Evolutionary conservation across 2,888 invertebrate genomes (phyloP), one percentile per base, ranked within the genome.

Genomic region (Aelia acuminata): DNA sequence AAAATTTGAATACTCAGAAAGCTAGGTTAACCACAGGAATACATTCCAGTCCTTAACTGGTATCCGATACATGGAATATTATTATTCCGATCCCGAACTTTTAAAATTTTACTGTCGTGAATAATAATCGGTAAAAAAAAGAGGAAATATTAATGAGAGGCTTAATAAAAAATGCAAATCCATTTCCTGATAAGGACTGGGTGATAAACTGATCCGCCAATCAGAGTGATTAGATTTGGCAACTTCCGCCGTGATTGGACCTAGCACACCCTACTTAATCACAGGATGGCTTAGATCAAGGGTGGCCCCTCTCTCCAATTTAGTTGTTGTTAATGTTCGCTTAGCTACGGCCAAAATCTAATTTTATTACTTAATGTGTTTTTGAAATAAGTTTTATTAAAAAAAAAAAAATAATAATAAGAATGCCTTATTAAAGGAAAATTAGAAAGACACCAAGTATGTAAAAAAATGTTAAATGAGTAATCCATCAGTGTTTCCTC

Each of bases 171-270:
- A 35, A 70, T 70, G 57, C 57, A 57, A 57, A 57, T 57, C 57
- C 57, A 57, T 57, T 57, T 57, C 57, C 57, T 57, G 57, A 57
- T 75, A 75, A 75, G 22, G 10, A 10, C 7, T 3, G 35, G 35
- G 39, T 31, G 35, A 39, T 75, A 39, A 75, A 75, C 39, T 43
- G 75, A 47, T 70, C 80, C n/a, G 43, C 80, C 80, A 80, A 80
- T 80, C 80, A 80, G n/a, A 43, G 43, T 43, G 43, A 80, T 80
- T 80, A 47, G 43, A 43, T 80, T 75, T 35, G 75, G 39, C 39
- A 75, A 75, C 8, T 39, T 39, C 39, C 35, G 75, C 1, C 22
- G 20, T 75, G 20, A 75, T 75, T 75, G 75, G 57, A 8, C 13
- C 75, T 39, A 20, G 75, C 22, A 20, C 39, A 22, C 35, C 39